phyloP scores from a whole-genome alignment of 2,113 vertebrate genomes.

The Myrmecophaga tridactyla region DNA sequence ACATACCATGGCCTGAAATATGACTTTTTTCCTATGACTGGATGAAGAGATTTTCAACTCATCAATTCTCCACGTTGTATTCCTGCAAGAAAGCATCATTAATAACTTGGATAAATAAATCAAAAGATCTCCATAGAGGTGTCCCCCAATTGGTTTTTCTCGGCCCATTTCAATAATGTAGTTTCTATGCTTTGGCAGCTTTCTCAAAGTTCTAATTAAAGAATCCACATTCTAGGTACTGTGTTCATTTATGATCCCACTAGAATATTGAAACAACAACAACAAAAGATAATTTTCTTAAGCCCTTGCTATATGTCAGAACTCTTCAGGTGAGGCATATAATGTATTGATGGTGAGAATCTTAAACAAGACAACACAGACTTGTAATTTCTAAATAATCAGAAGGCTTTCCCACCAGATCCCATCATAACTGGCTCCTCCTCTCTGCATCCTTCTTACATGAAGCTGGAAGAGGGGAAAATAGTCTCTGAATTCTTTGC shows the following conservation, averaged over 20 bases:
- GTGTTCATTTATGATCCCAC: not conserved
- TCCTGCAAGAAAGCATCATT: not conserved
- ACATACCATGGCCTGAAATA: not conserved
- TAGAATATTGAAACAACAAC: not conserved
- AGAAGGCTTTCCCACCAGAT: not conserved
- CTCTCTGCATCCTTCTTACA: accelerated
- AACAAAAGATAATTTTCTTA: not conserved
- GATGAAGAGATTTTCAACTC: not conserved
- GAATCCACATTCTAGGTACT: not conserved
- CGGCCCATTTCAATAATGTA: not conserved
- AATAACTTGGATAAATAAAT: not conserved
- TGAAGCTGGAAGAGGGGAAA: not conserved
- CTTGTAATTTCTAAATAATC: not conserved
- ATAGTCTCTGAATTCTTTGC: not conserved
- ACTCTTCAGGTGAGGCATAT: not conserved
- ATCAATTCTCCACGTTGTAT: not conserved
- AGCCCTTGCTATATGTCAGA: not conserved
- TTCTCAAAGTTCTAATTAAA: conserved; percentile 5
- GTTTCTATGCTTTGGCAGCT: not conserved
- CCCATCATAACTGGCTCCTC: no score
- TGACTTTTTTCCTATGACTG: not conserved
- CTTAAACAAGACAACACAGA: not conserved
- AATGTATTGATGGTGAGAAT: accelerated
- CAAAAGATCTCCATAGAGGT: not conserved
- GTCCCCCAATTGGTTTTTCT: not conserved